Base-by-base conservation (phyloP, 2,113 vertebrate species). In the Ageneiosus marmoratus region DNA sequence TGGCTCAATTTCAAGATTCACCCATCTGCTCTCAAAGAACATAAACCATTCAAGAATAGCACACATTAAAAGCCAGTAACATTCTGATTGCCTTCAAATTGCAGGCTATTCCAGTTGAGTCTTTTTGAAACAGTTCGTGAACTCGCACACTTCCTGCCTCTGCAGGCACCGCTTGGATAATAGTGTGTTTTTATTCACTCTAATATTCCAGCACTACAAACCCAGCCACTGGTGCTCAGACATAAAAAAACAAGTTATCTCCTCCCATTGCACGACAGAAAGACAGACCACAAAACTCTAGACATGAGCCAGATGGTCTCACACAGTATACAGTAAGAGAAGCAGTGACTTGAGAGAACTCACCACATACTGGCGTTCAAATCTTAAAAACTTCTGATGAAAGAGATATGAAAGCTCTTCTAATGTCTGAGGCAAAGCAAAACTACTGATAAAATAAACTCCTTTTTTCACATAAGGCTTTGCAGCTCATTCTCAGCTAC, bases 301-400 rank as follows among this genome's bases (percentile, higher is more conserved):
- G 88, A 91, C 86, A 24, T 79, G 87, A 90, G 88, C 89, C 88
- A 91, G 89, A 90, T 84, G 70, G 53, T 75, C 16, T 75, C 73
- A 70, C 27, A 34, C 48, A 32, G 27, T 85, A 50, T 60, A 69
- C 0, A 29, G 53, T 44, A 58, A 65, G 55, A 29, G 24, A 24
- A 32, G 70, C 72, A 76, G 20, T n/a, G 80, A 82, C 69, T n/a
- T 11, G 80, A 24, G 69, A 74, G 44, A 75, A 51, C 37, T 56
- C 32, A 6, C n/a, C 18, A 60, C 22, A 46, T 29, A 58, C 18
- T 24, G 13, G 24, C 3, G 2, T 62, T n/a, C 53, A 70, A 73
- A 87, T 88, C 88, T 77, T 81, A 37, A 12, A 3, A 22, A 27
- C 41, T 37, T 27, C 11, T 62, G 63, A 85, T 72, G 53, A 62